A percentile compares a stretch with the other conserved stretches of the same genome.
Conservation (phyloP, 2,888 invertebrate genomes). For the Ophioninae sp. region DNA sequence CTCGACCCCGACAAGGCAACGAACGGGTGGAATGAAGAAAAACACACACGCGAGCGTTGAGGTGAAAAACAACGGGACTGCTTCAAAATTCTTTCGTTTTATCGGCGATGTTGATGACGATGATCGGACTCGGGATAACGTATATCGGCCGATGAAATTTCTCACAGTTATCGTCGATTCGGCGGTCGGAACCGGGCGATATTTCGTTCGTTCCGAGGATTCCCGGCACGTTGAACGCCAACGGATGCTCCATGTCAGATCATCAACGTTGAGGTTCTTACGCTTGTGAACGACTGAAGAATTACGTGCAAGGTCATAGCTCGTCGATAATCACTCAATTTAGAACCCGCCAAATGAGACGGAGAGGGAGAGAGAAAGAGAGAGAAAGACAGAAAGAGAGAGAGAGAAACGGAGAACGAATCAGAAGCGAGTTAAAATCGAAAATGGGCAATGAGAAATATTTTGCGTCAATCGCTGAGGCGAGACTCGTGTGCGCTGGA, state of each 20-base stretch:
- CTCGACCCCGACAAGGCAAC: background rate
- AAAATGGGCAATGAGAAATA: background rate
- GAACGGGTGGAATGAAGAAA: background rate
- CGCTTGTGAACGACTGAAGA: slow-evolving; percentile 13
- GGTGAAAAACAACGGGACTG: background rate
- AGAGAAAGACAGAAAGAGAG: background rate
- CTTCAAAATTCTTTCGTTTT: background rate
- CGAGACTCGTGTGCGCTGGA: slow-evolving; percentile 14
- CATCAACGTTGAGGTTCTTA: slow-evolving; percentile 30
- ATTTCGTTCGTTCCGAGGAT: slow-evolving; percentile 20
- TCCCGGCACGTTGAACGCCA: slow-evolving; percentile 25
- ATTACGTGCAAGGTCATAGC: slow-evolving; percentile 46
- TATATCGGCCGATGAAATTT: background rate
- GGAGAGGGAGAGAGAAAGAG: background rate
- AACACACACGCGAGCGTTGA: too few species aligned
- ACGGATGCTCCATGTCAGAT: slow-evolving; percentile 53
- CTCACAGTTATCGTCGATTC: background rate
- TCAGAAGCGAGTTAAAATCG: background rate
- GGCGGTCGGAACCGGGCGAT: slow-evolving; percentile 17
- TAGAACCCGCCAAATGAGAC: background rate
- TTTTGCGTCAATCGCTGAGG: slow-evolving; percentile 10
- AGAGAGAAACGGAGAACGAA: background rate
- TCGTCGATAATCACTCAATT: slow-evolving; percentile 20
- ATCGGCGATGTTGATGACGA: background rate
- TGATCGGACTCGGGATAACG: background rate